Evolutionary conservation across 2,888 invertebrate species (phyloP).

Genomic region (Odontocolon sp.): DNA sequence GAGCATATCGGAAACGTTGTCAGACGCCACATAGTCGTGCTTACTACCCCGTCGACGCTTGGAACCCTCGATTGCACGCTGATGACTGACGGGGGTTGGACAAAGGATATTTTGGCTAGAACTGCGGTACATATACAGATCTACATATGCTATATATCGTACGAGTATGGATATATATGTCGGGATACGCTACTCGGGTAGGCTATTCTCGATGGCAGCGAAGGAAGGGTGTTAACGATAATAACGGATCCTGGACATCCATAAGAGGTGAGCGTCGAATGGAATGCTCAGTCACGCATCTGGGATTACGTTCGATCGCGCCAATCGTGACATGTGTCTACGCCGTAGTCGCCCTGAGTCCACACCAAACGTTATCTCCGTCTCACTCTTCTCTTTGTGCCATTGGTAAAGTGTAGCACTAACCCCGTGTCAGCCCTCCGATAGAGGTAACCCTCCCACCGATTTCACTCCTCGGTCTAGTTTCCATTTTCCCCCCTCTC

Average conservation of each 20-base stretch:
- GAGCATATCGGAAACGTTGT: slow-evolving; percentile 56
- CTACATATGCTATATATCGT: too few species aligned
- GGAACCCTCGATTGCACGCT: slow-evolving; percentile 7
- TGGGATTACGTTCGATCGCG: slow-evolving; percentile 71
- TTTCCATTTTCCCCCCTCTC: slow-evolving; percentile 34
- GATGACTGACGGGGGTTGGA: slow-evolving; percentile 24
- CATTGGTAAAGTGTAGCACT: slow-evolving; percentile 24
- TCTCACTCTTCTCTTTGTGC: slow-evolving; percentile 39
- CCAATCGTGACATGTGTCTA: slow-evolving; percentile 62
- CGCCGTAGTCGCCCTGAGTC: slow-evolving; percentile 17
- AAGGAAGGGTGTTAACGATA: slow-evolving; percentile 69
- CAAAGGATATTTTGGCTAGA: slow-evolving; percentile 1
- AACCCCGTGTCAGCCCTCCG: not conserved
- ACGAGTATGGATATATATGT: too few species aligned
- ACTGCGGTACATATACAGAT: too few species aligned
- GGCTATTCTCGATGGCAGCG: slow-evolving; percentile 10
- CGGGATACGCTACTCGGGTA: not conserved
- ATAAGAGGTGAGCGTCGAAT: slow-evolving; percentile 73
- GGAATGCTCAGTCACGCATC: slow-evolving; percentile 74
- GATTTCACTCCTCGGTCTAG: slow-evolving; percentile 40
- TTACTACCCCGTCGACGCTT: slow-evolving; percentile 10
- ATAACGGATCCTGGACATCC: slow-evolving; percentile 70
- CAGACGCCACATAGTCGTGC: slow-evolving; percentile 26
- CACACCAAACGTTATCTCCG: slow-evolving; percentile 24
- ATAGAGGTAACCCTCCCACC: slow-evolving; percentile 3